A percentile compares a stretch with the other conserved stretches of the same genome.
phyloP scores from a whole-genome alignment of 2,797 vertebrate genomes.

The Paratrypauchen microcephalus region DNA sequence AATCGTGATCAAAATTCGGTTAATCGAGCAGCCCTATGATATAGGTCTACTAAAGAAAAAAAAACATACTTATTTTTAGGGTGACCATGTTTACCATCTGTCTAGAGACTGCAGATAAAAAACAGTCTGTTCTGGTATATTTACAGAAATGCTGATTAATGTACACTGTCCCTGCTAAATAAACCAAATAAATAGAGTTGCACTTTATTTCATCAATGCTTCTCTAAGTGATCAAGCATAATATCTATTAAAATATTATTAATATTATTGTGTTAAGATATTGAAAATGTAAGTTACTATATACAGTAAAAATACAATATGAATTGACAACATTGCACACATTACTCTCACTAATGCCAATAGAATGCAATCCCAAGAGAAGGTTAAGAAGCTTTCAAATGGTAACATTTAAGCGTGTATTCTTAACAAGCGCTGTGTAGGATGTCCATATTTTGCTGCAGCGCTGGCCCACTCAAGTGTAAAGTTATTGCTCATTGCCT shows the following conservation, averaged over 20 bases:
- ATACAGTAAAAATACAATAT: background rate
- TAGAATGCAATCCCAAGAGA: background rate
- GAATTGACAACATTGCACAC: background rate
- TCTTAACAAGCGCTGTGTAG: conserved; percentile 21
- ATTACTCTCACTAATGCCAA: background rate
- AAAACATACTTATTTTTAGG: too few relatives aligned
- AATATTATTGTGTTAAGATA: background rate
- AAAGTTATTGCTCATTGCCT: conserved; percentile 68
- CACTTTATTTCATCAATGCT: background rate
- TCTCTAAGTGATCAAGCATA: background rate
- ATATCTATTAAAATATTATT: background rate
- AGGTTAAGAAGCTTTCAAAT: conserved; percentile 13
- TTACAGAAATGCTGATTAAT: too few relatives aligned
- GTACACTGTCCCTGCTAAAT: too few relatives aligned
- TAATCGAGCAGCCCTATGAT: too few relatives aligned
- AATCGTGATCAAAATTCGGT: too few relatives aligned
- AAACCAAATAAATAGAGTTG: too few relatives aligned
- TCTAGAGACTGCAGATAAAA: too few relatives aligned
- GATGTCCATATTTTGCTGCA: conserved; percentile 49
- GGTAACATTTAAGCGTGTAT: background rate
- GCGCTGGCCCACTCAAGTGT: conserved; percentile 55
- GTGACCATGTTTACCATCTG: too few relatives aligned
- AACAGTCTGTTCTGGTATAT: too few relatives aligned
- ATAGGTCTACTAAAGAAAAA: too few relatives aligned
- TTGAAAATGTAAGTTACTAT: background rate